Percentiles rank a stretch among this genome's conserved stretches.
These are phyloP conservation scores for Mimas tiliae DNA, from an alignment of 2,888 invertebrate genomes.

Conservation along the genomic window DNA sequence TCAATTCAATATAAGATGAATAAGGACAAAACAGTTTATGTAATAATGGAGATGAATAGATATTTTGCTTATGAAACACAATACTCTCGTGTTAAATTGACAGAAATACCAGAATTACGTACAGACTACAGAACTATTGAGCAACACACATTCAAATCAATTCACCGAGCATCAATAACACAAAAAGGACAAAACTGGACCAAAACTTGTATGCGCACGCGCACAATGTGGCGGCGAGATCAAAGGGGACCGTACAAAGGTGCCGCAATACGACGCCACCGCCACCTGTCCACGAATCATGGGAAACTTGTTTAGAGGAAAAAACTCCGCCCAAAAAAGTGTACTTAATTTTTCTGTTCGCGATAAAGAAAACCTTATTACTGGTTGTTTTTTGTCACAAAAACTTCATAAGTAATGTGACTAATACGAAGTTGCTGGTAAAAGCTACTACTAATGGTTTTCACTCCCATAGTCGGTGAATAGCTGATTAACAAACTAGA, in stretches of 20 bases:
- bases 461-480: background rate
- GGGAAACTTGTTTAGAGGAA: constrained; percentile 70
- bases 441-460: background rate
- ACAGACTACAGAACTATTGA: constrained; percentile 24
- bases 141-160: constrained; percentile 41
- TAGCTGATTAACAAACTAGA: background rate
- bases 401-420: background rate
- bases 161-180: constrained; percentile 56
- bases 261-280: constrained; percentile 71
- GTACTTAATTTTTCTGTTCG: constrained; percentile 13
- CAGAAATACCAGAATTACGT: constrained; percentile 31
- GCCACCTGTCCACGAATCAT: constrained; percentile 82
- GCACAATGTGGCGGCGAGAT: constrained; percentile 76
- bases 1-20: background rate
- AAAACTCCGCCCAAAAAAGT: constrained; percentile 46
- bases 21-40: constrained; percentile 2
- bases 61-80: constrained; percentile 13
- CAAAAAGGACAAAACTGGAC: constrained; percentile 58
- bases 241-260: constrained; percentile 67
- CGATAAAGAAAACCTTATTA: constrained; percentile 16
- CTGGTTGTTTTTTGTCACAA: background rate
- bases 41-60: constrained; percentile 7
- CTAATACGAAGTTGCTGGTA: background rate
- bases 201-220: constrained; percentile 74
- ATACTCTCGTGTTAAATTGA: constrained; percentile 13